Base-by-base conservation (phyloP, 2,888 invertebrate genomes). In the Ligdia adustata region DNA sequence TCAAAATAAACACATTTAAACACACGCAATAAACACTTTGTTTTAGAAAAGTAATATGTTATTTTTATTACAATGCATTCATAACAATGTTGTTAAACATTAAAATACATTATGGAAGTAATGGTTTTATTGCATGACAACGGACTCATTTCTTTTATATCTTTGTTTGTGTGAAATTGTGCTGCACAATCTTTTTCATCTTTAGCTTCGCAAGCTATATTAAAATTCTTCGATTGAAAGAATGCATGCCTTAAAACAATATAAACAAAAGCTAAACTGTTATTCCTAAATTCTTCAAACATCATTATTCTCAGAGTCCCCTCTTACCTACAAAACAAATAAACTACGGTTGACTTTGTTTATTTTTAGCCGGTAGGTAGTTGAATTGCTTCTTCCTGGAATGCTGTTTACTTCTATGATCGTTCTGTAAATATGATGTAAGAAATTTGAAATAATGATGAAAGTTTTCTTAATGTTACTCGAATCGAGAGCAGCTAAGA, bases 321-420 rank as follows among this genome's bases (percentile, higher is more conserved):
- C 69, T 75, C 76, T 73, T 74, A 72, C 75, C 74, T 69, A 79
- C 79, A 82, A 69, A 77, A 82, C 79, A 86, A 86, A 87, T 77
- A 85, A 77, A 81, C 76, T 70, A 72, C 63, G 75, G 80, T 72
- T 74, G 79, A 79, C 76, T 75, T 68, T 83, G 79, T 86, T 86
- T 86, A 84, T 84, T 86, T 86, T 82, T 77, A 79, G 78, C 75
- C 77, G 73, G 73, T 72, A 75, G 73, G 73, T 72, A 76, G 70
- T 78, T 77, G 77, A 80, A 86, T 83, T 78, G 77, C 76, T 76
- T 79, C 77, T 86, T 84, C 82, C 73, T 62, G 72, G 82, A 85
- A 84, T 74, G 72, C 70, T 69, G 69, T 75, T 70, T 78, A 78
- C 78, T 75, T 75, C 71, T 69, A 77, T 83, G 83, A 85, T 85